phyloP scores from a whole-genome alignment of 1,140 invertebrate species.

The Drosophila grimshawi region DNA sequence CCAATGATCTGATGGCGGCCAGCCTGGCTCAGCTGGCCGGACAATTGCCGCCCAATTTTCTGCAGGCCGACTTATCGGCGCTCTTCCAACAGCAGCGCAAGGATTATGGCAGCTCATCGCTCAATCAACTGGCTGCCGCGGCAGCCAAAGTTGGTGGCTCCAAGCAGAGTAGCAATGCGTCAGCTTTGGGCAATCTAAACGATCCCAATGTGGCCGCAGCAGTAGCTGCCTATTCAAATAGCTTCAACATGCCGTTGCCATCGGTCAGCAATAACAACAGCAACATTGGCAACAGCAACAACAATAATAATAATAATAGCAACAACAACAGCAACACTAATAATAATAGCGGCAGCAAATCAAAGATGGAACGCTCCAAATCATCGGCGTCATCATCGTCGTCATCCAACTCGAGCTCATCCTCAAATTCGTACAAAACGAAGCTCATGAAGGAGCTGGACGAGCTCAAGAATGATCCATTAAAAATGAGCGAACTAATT shows the following conservation, averaged over 20 bases:
- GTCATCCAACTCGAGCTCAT: constrained; percentile 69
- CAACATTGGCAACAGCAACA: constrained; percentile 14
- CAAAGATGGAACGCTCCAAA: constrained; percentile 69
- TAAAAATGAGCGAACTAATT: constrained; percentile 83
- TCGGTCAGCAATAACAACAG: constrained; percentile 18
- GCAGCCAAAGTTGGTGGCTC: constrained; percentile 77
- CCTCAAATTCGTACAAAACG: constrained; percentile 81
- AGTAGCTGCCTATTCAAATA: constrained; percentile 77
- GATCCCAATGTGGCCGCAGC: constrained; percentile 80
- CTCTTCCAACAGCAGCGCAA: constrained; percentile 78
- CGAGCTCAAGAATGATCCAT: constrained; percentile 80
- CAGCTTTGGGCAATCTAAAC: constrained; percentile 43
- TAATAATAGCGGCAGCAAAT: constrained; percentile 59
- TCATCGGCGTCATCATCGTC: constrained; percentile 72
- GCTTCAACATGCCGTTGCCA: constrained; percentile 75
- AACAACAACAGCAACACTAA: constrained; percentile 41
- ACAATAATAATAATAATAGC: constrained; percentile 29
- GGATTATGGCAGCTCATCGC: constrained; percentile 77
- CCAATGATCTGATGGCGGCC: constrained; percentile 81
- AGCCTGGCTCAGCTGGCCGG: constrained; percentile 79
- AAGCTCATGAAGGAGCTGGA: constrained; percentile 84
- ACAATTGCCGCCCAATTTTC: constrained; percentile 75
- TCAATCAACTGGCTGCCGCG: constrained; percentile 77
- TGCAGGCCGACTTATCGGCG: constrained; percentile 69
- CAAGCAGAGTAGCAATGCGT: constrained; percentile 51